Percentiles rank a stretch among this genome's conserved stretches.
Conservation (phyloP, 2,113 vertebrate species). For the Brachyhypopomus gauderio region DNA sequence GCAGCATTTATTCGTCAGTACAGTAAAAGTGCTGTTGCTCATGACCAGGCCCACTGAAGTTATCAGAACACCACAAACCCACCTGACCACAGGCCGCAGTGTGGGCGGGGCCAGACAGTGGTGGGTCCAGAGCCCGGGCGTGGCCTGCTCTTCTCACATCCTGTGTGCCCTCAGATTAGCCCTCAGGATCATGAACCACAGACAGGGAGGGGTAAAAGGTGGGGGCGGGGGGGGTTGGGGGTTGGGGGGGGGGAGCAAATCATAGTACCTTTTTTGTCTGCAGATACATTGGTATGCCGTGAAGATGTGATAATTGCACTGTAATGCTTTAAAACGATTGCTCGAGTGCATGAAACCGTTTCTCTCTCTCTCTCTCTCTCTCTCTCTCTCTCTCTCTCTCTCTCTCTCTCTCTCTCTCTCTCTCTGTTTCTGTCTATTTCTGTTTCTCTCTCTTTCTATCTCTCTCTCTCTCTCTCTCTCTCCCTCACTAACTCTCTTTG, state of each 20-base stretch:
- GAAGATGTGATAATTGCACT: slow-evolving; percentile 59
- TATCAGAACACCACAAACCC: neutral
- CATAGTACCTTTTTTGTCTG: slow-evolving; percentile 24
- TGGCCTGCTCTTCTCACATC: no score
- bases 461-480: slow-evolving; percentile 62
- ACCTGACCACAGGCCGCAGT: neutral
- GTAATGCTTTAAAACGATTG: slow-evolving; percentile 85
- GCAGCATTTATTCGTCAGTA: no score
- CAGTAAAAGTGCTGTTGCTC: no score
- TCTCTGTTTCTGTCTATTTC: slow-evolving; percentile 64
- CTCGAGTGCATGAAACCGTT: slow-evolving; percentile 77
- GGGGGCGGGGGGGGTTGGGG: neutral
- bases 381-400: slow-evolving; percentile 62
- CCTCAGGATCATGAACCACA: slow-evolving; percentile 47
- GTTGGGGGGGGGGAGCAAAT: slow-evolving; percentile 17
- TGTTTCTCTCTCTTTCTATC: neutral
- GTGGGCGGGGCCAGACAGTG: neutral
- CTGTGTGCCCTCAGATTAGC: no score
- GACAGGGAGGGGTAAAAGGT: neutral
- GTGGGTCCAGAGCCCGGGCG: no score
- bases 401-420: neutral
- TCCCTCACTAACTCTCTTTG: slow-evolving; percentile 35
- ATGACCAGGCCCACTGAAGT: no score
- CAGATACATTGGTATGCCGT: slow-evolving; percentile 37
- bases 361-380: neutral